Conservation (phyloP, 2,888 invertebrate species). For the Alloplasta piceator region DNA sequence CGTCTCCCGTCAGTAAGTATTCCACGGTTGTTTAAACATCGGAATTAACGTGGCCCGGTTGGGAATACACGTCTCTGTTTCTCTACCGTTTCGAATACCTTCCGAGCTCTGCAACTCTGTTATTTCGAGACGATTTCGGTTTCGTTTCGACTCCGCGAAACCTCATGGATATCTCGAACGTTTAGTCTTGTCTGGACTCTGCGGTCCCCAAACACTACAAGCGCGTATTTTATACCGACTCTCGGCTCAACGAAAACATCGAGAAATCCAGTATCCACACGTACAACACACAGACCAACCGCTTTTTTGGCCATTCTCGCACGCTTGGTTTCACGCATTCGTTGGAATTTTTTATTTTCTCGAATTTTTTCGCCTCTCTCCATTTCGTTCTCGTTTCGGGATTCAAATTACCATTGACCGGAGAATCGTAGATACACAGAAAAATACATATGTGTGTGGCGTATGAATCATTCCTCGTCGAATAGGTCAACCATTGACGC, state of each 20-base stretch:
- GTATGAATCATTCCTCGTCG: too few relatives aligned
- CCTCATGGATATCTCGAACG: conserved; percentile 46
- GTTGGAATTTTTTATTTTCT: conserved; percentile 17
- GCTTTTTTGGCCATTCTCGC: conserved; percentile 26
- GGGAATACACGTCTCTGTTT: conserved; percentile 32
- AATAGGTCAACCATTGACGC: too few relatives aligned
- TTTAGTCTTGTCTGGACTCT: conserved; percentile 56
- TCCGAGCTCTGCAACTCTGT: conserved; percentile 33
- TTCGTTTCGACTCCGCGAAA: conserved; percentile 57
- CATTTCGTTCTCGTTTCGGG: conserved; percentile 27
- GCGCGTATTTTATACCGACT: conserved; percentile 20
- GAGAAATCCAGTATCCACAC: neutral
- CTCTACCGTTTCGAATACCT: neutral
- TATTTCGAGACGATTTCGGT: conserved; percentile 57
- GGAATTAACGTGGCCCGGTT: conserved; percentile 38
- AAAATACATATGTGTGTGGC: too few relatives aligned
- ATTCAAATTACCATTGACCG: conserved; percentile 62
- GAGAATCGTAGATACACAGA: neutral
- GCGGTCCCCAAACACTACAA: conserved; percentile 13
- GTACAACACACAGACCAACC: neutral
- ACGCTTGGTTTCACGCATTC: conserved; percentile 35
- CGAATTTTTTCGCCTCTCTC: neutral
- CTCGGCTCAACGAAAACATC: conserved; percentile 24
- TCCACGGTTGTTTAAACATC: conserved; percentile 62
- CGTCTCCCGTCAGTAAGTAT: conserved; percentile 24